Evolutionary conservation across 2,888 invertebrate genomes (phyloP).

Genomic region (Xylophagus ater): DNA sequence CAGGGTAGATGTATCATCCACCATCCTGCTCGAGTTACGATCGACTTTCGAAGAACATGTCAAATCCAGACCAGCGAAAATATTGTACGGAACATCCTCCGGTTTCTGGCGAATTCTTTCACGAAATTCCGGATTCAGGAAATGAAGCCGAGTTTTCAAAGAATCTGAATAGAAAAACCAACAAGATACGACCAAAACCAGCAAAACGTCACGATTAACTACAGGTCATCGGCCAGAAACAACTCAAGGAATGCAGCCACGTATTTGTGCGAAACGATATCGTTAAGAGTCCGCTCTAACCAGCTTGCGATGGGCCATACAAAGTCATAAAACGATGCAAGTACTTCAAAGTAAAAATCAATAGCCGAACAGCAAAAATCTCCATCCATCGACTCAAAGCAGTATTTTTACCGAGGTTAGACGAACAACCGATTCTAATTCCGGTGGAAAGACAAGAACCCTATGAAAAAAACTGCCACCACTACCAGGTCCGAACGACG

Average conservation of each 20-base stretch:
- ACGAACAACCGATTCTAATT: no score
- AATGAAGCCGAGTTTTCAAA: constrained; percentile 12
- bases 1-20: constrained; percentile 25
- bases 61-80: constrained; percentile 23
- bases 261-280: constrained; percentile 14
- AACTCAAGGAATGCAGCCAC: constrained; percentile 6
- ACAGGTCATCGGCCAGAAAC: constrained; percentile 11
- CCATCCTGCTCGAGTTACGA: constrained; percentile 27
- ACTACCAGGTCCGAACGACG: no score
- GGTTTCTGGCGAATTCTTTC: constrained; percentile 19
- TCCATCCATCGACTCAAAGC: no score
- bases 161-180: constrained; percentile 8
- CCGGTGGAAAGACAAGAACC: no score
- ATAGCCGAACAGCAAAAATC: no score
- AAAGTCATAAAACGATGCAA: no score
- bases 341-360: no score
- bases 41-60: constrained; percentile 23
- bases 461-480: no score
- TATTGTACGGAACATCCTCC: constrained; percentile 24
- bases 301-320: constrained; percentile 21
- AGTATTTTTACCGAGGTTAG: no score
- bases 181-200: constrained; percentile 5
- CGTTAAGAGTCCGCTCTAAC: constrained; percentile 6
- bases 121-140: neutral
- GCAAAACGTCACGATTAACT: constrained; percentile 7